A percentile compares a stretch with the other conserved stretches of the same genome.
Conservation (phyloP, 1,140 invertebrate species). For the Sminthurinus signatus region DNA sequence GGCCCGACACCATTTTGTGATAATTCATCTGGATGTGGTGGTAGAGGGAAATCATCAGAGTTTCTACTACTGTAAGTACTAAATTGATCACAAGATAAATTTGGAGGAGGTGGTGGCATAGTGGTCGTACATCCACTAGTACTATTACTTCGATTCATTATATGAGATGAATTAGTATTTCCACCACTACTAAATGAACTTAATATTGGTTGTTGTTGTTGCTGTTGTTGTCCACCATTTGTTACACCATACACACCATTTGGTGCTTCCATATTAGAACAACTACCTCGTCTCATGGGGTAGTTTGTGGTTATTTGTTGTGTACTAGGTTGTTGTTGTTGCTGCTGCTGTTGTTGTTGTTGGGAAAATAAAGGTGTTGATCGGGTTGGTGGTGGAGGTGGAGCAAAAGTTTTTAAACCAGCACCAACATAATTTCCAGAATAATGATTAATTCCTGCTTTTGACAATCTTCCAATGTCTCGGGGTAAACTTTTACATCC, state of each 20-base stretch:
- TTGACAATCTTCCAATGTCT: slow-evolving; percentile 35
- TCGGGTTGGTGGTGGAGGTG: slow-evolving; percentile 36
- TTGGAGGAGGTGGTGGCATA: slow-evolving; percentile 34
- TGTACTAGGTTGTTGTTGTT: too few relatives aligned
- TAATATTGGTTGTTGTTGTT: background rate
- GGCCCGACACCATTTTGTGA: background rate
- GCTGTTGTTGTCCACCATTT: slow-evolving; percentile 7
- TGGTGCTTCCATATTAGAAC: slow-evolving; percentile 9
- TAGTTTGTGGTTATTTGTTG: too few relatives aligned
- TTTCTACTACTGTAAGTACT: slow-evolving; percentile 15
- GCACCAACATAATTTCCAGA: slow-evolving; percentile 13
- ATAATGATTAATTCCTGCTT: slow-evolving; percentile 13
- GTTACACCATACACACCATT: background rate
- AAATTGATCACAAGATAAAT: slow-evolving; percentile 35
- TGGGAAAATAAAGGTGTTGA: too few relatives aligned
- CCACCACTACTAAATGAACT: background rate
- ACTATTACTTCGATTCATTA: background rate
- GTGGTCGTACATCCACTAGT: too few relatives aligned
- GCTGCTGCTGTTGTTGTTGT: too few relatives aligned
- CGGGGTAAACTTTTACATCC: slow-evolving; percentile 40
- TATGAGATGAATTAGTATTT: background rate
- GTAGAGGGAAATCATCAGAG: slow-evolving; percentile 28
- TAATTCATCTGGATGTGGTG: slow-evolving; percentile 29
- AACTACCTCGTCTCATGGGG: slow-evolving; percentile 30
- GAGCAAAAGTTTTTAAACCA: slow-evolving; percentile 30